Evolutionary conservation across 2,113 vertebrate genomes (phyloP), one percentile per base, ranked within the genome.

Genomic region (Carollia perspicillata): DNA sequence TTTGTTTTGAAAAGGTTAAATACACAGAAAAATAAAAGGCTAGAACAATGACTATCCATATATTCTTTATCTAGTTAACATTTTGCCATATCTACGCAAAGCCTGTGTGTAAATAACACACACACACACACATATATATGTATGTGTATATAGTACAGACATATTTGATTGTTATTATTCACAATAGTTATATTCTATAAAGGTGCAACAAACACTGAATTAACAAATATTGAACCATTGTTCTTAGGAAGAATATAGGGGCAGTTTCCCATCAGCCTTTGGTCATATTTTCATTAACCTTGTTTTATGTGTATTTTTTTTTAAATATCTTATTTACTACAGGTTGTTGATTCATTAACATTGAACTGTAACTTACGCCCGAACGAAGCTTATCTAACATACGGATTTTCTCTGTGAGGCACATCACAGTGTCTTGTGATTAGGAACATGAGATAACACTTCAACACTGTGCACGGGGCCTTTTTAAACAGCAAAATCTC

Each of bases 1-100:
- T 92, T 89, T 77, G 44, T 71, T 47, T 12, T 35, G 23, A 37
- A 88, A 96, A 78, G 75, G 49, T 79, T 91, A 88, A 91, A 68
- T 68, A 49, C n/a, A 22, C 1, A 40, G 65, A 65, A 84, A 79
- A 93, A 44, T 18, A 53, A 75, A 86, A 75, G 47, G 20, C 10
- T 18, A 81, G n/a, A 89, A 60, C 2, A 74, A 68, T n/a, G 33
- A 75, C 55, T 13, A 33, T 55, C 16, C 4, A 22, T 26, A 18
- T 68, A 37, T 26, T 40, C 22, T 85, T 88, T 30, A 78, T 44
- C n/a, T 88, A 79, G 69, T 33, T 66, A 42, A 26, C 12, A 69
- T 78, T 83, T 66, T 63, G 42, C 2, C 13, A 26, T 58, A 65
- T 75, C 42, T 63, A 26, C 68, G 58, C 17, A 79, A 0, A 40